A percentile compares a stretch with the other conserved stretches of the same genome.
phyloP scores from a whole-genome alignment of 1,140 invertebrate species.

The Thaumatotibia leucotreta region DNA sequence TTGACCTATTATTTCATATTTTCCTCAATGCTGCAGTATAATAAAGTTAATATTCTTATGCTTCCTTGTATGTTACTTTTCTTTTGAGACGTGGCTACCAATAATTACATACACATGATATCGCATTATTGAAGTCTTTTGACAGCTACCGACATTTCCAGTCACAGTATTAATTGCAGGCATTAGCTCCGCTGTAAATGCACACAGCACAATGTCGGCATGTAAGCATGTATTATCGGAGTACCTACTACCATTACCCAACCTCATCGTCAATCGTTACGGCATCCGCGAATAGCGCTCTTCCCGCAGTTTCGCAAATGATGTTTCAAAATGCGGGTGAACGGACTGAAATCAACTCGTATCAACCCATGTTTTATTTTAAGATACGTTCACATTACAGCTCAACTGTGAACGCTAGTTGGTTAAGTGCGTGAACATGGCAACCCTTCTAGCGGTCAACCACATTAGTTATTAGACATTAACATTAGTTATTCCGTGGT shows the following conservation, averaged over 20 bases:
- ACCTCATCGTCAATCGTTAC: not conserved
- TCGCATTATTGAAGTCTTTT: not conserved
- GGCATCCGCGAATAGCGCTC: not conserved
- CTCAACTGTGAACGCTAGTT: no score
- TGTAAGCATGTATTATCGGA: not conserved
- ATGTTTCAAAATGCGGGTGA: constrained; percentile 5
- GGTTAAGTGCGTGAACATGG: no score
- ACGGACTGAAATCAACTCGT: not conserved
- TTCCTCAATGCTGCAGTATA: no score
- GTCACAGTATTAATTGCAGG: not conserved
- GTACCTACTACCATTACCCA: not conserved
- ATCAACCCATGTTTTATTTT: not conserved
- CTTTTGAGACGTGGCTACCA: not conserved
- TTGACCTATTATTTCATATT: not conserved
- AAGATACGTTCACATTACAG: not conserved
- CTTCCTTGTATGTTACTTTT: not conserved
- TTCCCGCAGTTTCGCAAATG: constrained; percentile 3
- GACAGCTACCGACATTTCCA: not conserved
- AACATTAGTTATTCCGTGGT: no score
- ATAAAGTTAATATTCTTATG: no score
- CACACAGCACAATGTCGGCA: not conserved
- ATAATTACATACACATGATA: no score
- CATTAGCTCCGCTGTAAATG: not conserved
- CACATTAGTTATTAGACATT: not conserved
- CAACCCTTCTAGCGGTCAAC: no score